Conservation (phyloP, 2,113 vertebrate species). For the Gavialis gangeticus region DNA sequence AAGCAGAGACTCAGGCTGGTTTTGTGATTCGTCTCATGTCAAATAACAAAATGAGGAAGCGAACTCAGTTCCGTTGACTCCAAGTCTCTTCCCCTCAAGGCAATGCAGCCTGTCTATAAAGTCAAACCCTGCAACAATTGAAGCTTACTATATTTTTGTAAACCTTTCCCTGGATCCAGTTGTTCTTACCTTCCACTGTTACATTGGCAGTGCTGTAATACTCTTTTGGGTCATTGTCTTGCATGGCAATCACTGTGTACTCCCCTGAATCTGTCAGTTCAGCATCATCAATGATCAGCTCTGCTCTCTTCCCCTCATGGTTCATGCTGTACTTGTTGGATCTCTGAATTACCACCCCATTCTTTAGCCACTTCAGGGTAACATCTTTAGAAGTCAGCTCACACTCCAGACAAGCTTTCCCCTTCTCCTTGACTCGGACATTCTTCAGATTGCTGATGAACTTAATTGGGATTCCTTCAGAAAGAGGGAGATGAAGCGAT, state of each 20-base stretch:
- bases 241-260: constrained; percentile 59
- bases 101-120: neutral
- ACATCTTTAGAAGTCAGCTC: constrained; percentile 78
- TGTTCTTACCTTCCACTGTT: constrained; percentile 68
- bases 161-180: neutral
- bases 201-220: constrained; percentile 69
- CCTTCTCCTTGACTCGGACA: constrained; percentile 68
- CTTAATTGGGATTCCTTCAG: constrained; percentile 71
- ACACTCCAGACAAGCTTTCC: constrained; percentile 69
- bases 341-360: constrained; percentile 56
- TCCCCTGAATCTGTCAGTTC: constrained; percentile 67
- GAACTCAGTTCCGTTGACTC: neutral
- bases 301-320: constrained; percentile 70
- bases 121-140: neutral
- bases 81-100: neutral
- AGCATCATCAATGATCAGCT: constrained; percentile 72
- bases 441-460: constrained; percentile 78
- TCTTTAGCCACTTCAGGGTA: constrained; percentile 70
- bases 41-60: neutral
- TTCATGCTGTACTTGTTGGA: constrained; percentile 62
- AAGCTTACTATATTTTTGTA: neutral
- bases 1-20: neutral
- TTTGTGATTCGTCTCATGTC: neutral
- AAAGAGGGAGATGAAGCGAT: neutral
- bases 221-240: constrained; percentile 70